Percentiles rank a stretch among this genome's conserved stretches.
Evolutionary conservation across 2,113 vertebrate genomes (phyloP).

Genomic region (Carassius carassius): DNA sequence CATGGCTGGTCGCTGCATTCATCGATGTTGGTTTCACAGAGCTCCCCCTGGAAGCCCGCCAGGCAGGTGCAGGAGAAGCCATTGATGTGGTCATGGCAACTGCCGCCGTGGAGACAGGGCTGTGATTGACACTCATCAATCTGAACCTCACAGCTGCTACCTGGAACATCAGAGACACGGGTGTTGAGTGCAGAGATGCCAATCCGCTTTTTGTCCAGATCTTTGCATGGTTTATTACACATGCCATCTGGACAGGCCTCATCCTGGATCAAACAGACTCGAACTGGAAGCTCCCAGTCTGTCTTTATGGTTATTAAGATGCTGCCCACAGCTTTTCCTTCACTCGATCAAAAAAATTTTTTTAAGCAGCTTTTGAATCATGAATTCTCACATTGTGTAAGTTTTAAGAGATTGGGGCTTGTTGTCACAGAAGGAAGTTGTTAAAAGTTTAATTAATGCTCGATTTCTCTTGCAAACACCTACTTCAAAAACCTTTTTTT

Average conservation of each 20-base stretch:
- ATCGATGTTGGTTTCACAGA: slow-evolving; percentile 76
- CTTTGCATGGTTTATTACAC: slow-evolving; percentile 14
- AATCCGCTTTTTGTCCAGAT: slow-evolving; percentile 22
- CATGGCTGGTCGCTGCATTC: slow-evolving; percentile 83
- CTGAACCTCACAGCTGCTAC: slow-evolving; percentile 82
- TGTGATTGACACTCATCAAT: slow-evolving; percentile 82
- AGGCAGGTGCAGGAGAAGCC: slow-evolving; percentile 80
- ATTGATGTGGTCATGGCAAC: slow-evolving; percentile 74
- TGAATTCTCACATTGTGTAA: not conserved
- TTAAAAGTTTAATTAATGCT: not conserved
- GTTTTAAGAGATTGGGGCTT: not conserved
- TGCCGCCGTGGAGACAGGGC: slow-evolving; percentile 80
- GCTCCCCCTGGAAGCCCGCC: slow-evolving; percentile 78
- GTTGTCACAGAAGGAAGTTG: not conserved
- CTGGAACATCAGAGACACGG: slow-evolving; percentile 74
- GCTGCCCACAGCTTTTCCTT: not conserved
- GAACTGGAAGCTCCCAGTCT: not conserved
- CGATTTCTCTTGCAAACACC: not conserved
- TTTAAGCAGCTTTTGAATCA: not conserved
- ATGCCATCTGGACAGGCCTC: slow-evolving; percentile 32
- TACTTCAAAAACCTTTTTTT: not conserved
- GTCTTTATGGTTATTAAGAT: not conserved
- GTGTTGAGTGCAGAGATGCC: slow-evolving; percentile 48
- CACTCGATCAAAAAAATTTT: not conserved
- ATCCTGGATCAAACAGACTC: slow-evolving; percentile 23